Conservation (phyloP, 2,113 vertebrate species). For the Guaruba guarouba region DNA sequence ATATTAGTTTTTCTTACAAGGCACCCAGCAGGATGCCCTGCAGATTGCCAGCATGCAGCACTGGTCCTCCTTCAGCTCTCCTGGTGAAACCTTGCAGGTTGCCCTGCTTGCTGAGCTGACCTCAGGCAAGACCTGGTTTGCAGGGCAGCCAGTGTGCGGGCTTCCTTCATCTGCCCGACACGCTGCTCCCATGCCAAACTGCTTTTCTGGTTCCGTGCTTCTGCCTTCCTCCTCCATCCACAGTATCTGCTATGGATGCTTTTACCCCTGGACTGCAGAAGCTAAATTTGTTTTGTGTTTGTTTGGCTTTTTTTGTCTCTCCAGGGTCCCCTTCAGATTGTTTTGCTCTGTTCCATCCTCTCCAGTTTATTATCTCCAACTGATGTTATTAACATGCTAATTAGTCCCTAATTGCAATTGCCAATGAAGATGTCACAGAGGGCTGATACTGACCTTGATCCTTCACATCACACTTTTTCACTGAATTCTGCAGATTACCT, state of each 20-base stretch:
- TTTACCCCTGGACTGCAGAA: not conserved
- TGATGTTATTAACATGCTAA: conserved; percentile 36
- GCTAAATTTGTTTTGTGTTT: not conserved
- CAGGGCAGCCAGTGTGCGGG: not conserved
- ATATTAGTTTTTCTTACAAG: not conserved
- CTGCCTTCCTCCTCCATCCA: not conserved
- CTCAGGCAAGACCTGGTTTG: not conserved
- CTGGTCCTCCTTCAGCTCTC: not conserved
- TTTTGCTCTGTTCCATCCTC: not conserved
- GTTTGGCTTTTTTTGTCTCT: not conserved
- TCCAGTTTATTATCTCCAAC: conserved; percentile 9
- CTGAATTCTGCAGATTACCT: not conserved
- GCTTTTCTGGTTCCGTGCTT: not conserved
- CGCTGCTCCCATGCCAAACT: accelerated
- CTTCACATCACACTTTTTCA: not conserved
- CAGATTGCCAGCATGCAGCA: accelerated
- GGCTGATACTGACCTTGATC: not conserved
- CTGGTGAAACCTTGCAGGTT: not conserved
- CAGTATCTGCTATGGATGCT: conserved; percentile 12
- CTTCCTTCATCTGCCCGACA: accelerated
- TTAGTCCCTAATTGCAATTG: conserved; percentile 1
- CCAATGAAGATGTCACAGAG: conserved; percentile 38
- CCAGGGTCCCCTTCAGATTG: not conserved
- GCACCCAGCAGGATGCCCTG: not conserved
- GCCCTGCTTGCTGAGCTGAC: not conserved